Base-by-base conservation (phyloP, 2,888 invertebrate species). In the Linyphia triangularis region DNA sequence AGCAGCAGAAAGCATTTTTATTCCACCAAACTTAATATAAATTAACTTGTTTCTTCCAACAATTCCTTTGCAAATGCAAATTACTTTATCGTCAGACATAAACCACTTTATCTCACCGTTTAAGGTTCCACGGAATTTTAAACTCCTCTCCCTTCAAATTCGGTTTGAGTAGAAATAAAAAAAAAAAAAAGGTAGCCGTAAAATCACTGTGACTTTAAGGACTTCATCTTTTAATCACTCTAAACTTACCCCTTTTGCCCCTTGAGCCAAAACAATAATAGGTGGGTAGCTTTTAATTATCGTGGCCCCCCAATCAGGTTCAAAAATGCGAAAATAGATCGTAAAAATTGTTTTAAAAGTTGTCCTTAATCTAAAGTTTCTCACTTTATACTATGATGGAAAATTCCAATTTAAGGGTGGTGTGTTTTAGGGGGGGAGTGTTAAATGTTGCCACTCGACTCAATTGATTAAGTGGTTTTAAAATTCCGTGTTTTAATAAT, bases 301-400 rank as follows among this genome's bases (percentile, higher is more conserved):
- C 19, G 13, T 13, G 7, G 65, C 51, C 33, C 10, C 43, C 30
- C 28, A 22, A 79, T 67, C 86, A 86, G 73, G 86, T 86, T 86
- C 86, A 86, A 86, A 86, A 81, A 81, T 72, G 51, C 69, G 65
- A 69, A 43, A 70, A 65, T 51, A 59, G 75, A 51, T 86, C 86
- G 81, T 86, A 86, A 86, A 85, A 86, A 73, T 81, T 81, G 61
- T 75, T 75, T 30, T 65, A 77, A 84, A 84, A 84, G 84, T 84
- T 67, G 51, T 28, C 28, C 28, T 16, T 16, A 10, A 51, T 51
- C 51, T 51, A 51, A 51, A 51, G n/a, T n/a, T 51, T 51, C 16
- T 6, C 51, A 16, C 51, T 51, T n/a, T 51, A 16, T 51, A n/a
- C 1, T n/a, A 16, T 51, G 16, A 51, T 51, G 0, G 51, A 13